A percentile compares a stretch with the other conserved stretches of the same genome.
Conservation (phyloP, 2,888 invertebrate species). For the Dicranocentrus wangi region DNA sequence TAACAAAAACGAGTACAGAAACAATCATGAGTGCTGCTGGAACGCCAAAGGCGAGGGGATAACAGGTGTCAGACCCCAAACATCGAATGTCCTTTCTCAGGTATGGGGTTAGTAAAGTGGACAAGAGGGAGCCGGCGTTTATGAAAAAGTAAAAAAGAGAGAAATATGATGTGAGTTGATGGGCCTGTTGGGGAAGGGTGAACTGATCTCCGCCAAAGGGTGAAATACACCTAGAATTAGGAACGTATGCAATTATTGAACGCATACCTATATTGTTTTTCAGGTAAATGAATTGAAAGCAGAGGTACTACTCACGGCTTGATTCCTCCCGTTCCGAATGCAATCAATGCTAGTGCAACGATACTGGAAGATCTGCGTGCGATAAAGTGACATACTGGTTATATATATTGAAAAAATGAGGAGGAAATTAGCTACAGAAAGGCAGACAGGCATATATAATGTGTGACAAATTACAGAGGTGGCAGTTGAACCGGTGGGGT, state of each 20-base stretch:
- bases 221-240: no score
- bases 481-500: constrained; percentile 49
- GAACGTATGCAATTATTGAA: no score
- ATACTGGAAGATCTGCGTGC: constrained; percentile 80
- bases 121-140: constrained; percentile 82
- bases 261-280: no score
- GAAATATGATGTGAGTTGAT: constrained; percentile 82
- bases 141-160: constrained; percentile 84
- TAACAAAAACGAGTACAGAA: constrained; percentile 85
- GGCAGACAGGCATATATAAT: neutral
- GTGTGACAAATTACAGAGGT: neutral
- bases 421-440: neutral
- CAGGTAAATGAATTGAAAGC: no score
- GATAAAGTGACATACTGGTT: constrained; percentile 33
- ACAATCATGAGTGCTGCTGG: constrained; percentile 90
- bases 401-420: no score
- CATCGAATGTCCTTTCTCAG: constrained; percentile 86
- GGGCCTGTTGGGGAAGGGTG: constrained; percentile 79
- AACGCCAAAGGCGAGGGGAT: constrained; percentile 90
- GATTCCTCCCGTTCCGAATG: constrained; percentile 85
- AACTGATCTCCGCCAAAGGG: constrained; percentile 90
- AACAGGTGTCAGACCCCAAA: constrained; percentile 85
- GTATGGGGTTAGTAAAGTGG: constrained; percentile 90
- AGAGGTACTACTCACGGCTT: constrained; percentile 88
- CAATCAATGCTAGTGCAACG: constrained; percentile 82